Evolutionary conservation across 2,113 vertebrate genomes (phyloP).

Genomic region (Pterocles gutturalis): DNA sequence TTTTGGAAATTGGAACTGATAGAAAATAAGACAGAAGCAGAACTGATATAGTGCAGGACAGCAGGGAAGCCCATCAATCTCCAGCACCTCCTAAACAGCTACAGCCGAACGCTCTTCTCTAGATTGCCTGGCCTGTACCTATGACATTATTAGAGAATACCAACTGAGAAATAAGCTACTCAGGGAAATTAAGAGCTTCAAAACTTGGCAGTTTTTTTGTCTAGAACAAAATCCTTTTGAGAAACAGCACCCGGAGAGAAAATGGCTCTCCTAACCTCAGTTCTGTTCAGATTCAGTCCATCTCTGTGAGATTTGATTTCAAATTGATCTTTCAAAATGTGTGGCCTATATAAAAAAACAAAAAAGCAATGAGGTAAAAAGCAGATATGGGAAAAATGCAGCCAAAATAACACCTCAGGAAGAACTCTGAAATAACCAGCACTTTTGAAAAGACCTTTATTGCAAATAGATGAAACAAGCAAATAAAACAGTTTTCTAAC

Average conservation of each 20-base stretch:
- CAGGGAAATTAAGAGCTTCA: slow-evolving; percentile 7
- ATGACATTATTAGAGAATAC: not conserved
- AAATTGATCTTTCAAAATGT: slow-evolving; percentile 18
- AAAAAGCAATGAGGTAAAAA: not conserved
- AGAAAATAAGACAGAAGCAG: not conserved
- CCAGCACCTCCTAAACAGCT: not conserved
- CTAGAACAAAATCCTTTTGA: not conserved
- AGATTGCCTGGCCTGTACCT: not conserved
- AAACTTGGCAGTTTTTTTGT: not conserved
- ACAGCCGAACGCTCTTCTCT: not conserved
- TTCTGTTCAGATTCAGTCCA: not conserved
- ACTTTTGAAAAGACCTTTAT: not conserved
- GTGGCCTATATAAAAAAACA: not conserved
- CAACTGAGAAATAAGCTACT: not conserved
- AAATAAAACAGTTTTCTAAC: not conserved
- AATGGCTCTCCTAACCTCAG: slow-evolving; percentile 3
- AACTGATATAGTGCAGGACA: not conserved
- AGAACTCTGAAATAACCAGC: not conserved
- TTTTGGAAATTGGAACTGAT: not conserved
- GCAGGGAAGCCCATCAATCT: not conserved
- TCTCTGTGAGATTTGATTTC: slow-evolving; percentile 24
- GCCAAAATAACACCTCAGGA: not conserved
- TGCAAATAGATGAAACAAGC: not conserved
- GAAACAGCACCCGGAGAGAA: not conserved
- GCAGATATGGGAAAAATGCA: not conserved